Conservation (phyloP, 2,888 invertebrate species). For the Melikaiella ostensackeni region DNA sequence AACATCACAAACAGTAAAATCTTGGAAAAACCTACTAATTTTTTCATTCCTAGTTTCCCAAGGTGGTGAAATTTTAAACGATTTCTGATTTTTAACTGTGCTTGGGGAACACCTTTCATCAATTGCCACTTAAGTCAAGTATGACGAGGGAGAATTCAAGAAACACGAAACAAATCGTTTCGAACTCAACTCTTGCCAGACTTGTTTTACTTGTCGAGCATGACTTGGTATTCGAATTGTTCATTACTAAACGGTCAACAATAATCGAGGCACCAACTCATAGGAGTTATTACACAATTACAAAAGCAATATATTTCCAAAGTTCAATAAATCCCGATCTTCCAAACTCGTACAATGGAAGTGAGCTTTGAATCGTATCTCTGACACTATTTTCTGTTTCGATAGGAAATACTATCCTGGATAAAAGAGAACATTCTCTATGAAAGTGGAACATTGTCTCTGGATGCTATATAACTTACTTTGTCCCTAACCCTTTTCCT, state of each 20-base stretch:
- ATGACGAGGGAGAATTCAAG: too few species aligned
- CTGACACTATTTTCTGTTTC: not conserved
- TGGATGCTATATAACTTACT: constrained; percentile 41
- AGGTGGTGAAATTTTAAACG: too few species aligned
- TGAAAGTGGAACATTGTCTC: constrained; percentile 22
- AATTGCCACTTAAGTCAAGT: too few species aligned
- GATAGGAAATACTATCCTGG: constrained; percentile 22
- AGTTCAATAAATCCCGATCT: not conserved
- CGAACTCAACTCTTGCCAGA: not conserved
- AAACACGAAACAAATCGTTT: too few species aligned
- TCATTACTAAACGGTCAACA: not conserved
- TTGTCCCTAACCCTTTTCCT: constrained; percentile 42
- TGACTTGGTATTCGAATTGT: not conserved
- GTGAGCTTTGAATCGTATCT: not conserved
- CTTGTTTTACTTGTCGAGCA: not conserved
- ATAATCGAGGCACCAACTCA: not conserved
- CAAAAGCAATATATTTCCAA: not conserved
- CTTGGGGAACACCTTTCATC: too few species aligned
- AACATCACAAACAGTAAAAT: too few species aligned
- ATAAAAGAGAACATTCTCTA: constrained; percentile 14
- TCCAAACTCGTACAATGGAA: not conserved
- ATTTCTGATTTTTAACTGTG: too few species aligned
- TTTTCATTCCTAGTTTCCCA: too few species aligned
- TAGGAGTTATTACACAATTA: not conserved
- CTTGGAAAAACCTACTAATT: too few species aligned